These are phyloP conservation scores for Anoplolepis gracilipes DNA, from an alignment of 1,140 invertebrate species.

Conservation along the genomic window DNA sequence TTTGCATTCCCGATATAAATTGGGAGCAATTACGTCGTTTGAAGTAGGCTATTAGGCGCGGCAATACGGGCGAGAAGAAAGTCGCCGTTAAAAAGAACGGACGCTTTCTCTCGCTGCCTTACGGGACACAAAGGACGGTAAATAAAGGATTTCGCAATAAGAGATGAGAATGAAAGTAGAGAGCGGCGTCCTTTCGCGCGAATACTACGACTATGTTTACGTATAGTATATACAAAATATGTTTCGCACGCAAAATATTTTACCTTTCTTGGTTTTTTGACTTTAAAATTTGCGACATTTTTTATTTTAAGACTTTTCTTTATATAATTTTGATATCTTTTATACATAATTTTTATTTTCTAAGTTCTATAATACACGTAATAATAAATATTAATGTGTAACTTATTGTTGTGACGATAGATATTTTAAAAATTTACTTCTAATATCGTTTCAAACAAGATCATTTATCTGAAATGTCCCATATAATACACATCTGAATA, in stretches of 20 bases:
- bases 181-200: background rate
- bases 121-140: constrained; percentile 29
- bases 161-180: constrained; percentile 31
- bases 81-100: background rate
- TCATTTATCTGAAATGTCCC: background rate
- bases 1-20: constrained; percentile 68
- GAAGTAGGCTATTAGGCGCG: constrained; percentile 55
- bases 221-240: too few species aligned
- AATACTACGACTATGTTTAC: background rate
- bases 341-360: background rate
- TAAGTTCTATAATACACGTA: too few species aligned
- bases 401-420: background rate
- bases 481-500: background rate
- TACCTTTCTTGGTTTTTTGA: background rate
- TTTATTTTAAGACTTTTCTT: background rate
- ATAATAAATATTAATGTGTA: too few species aligned
- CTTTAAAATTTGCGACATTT: background rate
- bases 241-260: background rate
- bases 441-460: background rate
- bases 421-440: background rate
- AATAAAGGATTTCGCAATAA: constrained; percentile 24
- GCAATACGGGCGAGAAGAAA: constrained; percentile 43
- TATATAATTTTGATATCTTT: background rate
- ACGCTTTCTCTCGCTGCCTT: constrained; percentile 1
- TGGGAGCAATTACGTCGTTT: constrained; percentile 67